Evolutionary conservation across 2,113 vertebrate species (phyloP), one percentile per base, ranked within the genome.

Genomic region (Elephantulus edwardii): DNA sequence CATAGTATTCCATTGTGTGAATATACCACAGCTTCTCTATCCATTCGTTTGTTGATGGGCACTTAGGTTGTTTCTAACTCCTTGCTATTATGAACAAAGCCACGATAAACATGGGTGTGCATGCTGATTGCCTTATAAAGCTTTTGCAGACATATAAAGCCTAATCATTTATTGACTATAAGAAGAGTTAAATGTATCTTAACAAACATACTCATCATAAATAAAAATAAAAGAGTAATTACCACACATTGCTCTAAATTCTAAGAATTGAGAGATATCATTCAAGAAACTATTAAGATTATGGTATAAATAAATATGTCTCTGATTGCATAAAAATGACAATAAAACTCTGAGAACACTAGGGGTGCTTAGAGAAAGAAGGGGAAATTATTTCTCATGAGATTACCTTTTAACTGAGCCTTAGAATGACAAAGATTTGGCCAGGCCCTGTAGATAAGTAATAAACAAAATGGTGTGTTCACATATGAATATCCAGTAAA

Each of bases 351-450:
- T n/a, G 22, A 62, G 33, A 76, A 44, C 70, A 74, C 6, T 88
- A 35, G 24, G 13, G 12, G 22, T 66, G 64, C 76, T 60, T 22
- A n/a, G 17, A 48, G 11, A 48, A 7, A 10, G 17, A 56, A 64
- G 38, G 16, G 33, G 10, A 62, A 54, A 38, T 26, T 86, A 42
- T 5, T 92, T 56, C 62, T 81, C n/a, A 70, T 48, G 26, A 90
- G 52, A 46, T 14, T 70, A 2, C 54, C 64, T 74, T 87, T 87
- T 66, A 84, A 77, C 48, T 77, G 33, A 9, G 35, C 3, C 42
- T 84, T 88, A 75, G 44, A 78, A 81, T 78, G 40, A n/a, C n/a
- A n/a, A 79, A 42, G 28, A 38, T 85, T 91, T 93, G 70, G 78
- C 24, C 46, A 35, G 74, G 85, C 64, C 87, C 48, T 46, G 54